Evolutionary conservation across 2,113 vertebrate species (phyloP), one percentile per base, ranked within the genome.

Genomic region (Notechis scutatus): DNA sequence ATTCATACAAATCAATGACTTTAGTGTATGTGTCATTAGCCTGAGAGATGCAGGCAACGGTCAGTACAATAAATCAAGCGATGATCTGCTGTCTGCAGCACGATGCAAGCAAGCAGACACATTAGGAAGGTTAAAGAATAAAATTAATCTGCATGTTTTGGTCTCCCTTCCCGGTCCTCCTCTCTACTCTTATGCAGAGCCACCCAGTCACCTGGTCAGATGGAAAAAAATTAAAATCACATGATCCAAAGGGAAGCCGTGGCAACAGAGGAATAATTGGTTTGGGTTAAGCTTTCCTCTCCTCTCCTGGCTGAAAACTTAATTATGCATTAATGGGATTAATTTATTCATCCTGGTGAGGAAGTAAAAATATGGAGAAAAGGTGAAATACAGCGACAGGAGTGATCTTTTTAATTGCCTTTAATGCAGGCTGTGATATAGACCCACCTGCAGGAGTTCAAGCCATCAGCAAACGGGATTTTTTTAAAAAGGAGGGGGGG

Each of bases 1-100:
- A 99, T 99, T 99, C 99, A 99, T 99, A 99, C 99, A 99, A 99
- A 99, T 99, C 99, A 99, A 99, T 99, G 99, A 99, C 98, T 99
- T 99, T 98, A 98, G 98, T 98, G 99, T 99, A 98, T 98, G 99
- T 99, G 99, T 99, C 99, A 99, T 99, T 99, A 99, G 99, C 98
- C 99, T 98, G 98, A 98, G 98, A 99, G 98, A 99, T 98, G 98
- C 98, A 98, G 98, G 99, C 99, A 98, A 98, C 98, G 99, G 99
- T 99, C 99, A 99, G 98, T 98, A 97, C 98, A 98, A 99, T 99
- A 99, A 99, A 99, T 99, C 99, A 99, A 98, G 97, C 97, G 98
- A 98, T 99, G 99, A 99, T 99, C 98, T 98, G 98, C 99, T 99
- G 99, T 99, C 99, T 97, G 98, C 97, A 95, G 97, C 98, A 98